Base-by-base conservation (phyloP, 2,888 invertebrate genomes). In the Allophyes oxyacanthae region DNA sequence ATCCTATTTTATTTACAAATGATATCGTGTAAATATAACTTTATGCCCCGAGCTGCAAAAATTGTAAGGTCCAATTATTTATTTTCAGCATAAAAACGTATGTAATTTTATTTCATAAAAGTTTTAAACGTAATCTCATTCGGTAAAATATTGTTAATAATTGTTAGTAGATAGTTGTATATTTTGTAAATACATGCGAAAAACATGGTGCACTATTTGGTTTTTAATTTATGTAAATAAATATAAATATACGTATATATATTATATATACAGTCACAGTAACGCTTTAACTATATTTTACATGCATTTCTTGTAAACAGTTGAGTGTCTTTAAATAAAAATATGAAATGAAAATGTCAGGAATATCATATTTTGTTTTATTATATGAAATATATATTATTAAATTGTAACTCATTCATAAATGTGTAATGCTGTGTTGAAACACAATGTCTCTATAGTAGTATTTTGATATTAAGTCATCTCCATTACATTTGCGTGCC, bases 141-240 rank as follows among this genome's bases (percentile, higher is more conserved):
- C 78, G 72, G 70, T 77, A 68, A 79, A 78, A 84, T 82, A 84
- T 86, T 92, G 92, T 92, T 92, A 88, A 89, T 90, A 90, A 75
- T 86, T 88, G 87, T 89, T 91, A 92, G 90, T 62, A 50, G 33
- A 75, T 86, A 86, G 78, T 78, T 94, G 92, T 93, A 92, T 69
- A 93, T 89, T 83, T 79, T 94, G 92, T 94, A 93, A 85, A 93
- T 92, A 92, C 60, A 68, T 73, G 77, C 78, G 64, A 71, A 77
- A 81, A 85, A 85, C 82, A 88, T 89, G 91, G 91, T 91, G 92
- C 92, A 92, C 92, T 82, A 78, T 84, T 84, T 81, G 61, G 14
- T 87, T 83, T 76, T 78, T 86, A 83, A 80, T 78, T 77, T 75
- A 73, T 86, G 79, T 84, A 83, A 75, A 83, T 85, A 84, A 57